phyloP scores from a whole-genome alignment of 2,888 invertebrate genomes.

The Drosophila emarginata region DNA sequence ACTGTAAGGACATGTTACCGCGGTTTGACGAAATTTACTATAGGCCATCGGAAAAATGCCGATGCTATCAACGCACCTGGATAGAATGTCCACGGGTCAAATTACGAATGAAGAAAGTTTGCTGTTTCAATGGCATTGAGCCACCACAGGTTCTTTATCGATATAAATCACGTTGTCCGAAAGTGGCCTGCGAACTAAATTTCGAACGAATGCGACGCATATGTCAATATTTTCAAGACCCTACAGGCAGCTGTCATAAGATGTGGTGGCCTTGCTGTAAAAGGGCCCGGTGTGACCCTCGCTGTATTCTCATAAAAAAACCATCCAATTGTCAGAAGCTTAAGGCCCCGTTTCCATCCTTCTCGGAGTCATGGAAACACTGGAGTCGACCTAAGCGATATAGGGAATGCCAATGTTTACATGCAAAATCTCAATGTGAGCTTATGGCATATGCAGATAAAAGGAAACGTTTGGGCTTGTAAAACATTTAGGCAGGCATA shows the following conservation, averaged over 20 bases:
- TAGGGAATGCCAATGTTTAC: constrained; percentile 7
- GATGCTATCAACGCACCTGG: constrained; percentile 71
- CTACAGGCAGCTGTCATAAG: constrained; percentile 26
- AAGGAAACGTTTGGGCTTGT: fast-evolving
- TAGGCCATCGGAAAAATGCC: constrained; percentile 39
- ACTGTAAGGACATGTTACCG: constrained; percentile 42
- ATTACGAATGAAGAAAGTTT: constrained; percentile 46
- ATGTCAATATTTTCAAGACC: constrained; percentile 23
- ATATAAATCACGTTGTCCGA: constrained; percentile 16
- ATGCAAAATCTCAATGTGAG: not conserved
- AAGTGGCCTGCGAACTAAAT: constrained; percentile 33
- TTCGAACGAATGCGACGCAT: constrained; percentile 29
- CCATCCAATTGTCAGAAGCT: constrained; percentile 31
- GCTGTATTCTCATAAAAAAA: constrained; percentile 5
- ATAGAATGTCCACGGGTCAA: constrained; percentile 52
- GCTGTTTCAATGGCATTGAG: constrained; percentile 49
- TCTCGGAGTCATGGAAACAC: constrained; percentile 43
- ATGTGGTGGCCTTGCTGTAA: constrained; percentile 53
- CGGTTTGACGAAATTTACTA: constrained; percentile 62
- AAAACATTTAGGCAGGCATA: not conserved
- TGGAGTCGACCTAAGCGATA: not conserved
- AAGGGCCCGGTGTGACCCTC: constrained; percentile 23
- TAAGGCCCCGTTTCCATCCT: constrained; percentile 50
- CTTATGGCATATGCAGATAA: not conserved
- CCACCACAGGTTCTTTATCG: constrained; percentile 54